Base-by-base conservation (phyloP, 2,888 invertebrate genomes). In the Ennomos erosarius region DNA sequence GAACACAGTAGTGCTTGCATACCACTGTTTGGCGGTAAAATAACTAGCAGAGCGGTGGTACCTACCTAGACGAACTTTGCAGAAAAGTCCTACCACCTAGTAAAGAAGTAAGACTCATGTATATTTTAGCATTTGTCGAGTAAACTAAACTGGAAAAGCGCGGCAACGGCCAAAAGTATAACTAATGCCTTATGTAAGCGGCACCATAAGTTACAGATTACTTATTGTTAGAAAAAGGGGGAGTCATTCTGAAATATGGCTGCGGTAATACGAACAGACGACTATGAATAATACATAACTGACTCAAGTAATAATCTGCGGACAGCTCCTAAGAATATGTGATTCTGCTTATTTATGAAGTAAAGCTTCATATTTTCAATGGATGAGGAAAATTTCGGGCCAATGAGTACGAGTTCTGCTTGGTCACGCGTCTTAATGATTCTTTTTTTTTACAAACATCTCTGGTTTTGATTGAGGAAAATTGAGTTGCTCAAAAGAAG, bases 211-310 rank as follows among this genome's bases (percentile, higher is more conserved):
- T 60, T 52, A 60, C 55, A 59, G 64, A 65, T 65, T 67, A 72
- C 75, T 71, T 71, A 76, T 75, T 73, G 70, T 74, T 64, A 66
- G 67, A 71, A 76, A 79, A 79, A 73, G 72, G 76, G 81, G 79
- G 73, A 78, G 77, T 78, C 77, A 76, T 76, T 62, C 67, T 85
- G 85, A 88, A 79, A 79, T 83, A 88, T 85, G 74, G 71, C 73
- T 67, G 58, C 73, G 74, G 78, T 87, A 84, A 86, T 84, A 75
- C 71, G 78, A 70, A 74, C 74, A 77, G 84, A 85, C 82, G 79
- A 78, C 75, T 78, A 90, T 90, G 90, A 91, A 91, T 91, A 89
- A 90, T 83, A 84, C 88, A 89, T 87, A 72, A 69, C 70, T 71
- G 75, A 78, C 67, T 76, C 74, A 66, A 81, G 82, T 79, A 82